These are phyloP conservation scores for Pluvialis apricaria DNA, from an alignment of 2,113 vertebrate species.

Conservation along the genomic window DNA sequence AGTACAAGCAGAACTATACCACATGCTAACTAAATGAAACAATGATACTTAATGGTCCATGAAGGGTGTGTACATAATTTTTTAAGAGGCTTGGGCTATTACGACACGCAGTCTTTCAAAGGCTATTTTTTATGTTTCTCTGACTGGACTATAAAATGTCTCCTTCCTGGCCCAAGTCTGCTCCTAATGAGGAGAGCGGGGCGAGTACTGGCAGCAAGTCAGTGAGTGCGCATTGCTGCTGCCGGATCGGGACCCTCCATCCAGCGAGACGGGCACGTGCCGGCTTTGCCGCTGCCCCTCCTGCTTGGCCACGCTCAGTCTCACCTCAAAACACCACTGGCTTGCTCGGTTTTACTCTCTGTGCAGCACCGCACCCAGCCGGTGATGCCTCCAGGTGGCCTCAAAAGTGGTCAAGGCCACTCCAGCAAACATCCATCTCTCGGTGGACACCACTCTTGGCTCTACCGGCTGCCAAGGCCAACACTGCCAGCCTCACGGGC, in stretches of 20 bases:
- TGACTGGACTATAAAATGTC: neutral
- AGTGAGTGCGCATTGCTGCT: neutral
- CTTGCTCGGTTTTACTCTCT: rapidly evolving
- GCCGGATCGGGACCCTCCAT: neutral
- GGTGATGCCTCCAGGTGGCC: rapidly evolving
- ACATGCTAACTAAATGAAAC: neutral
- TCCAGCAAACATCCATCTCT: neutral
- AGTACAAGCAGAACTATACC: neutral
- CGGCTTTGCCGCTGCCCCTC: neutral
- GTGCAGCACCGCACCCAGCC: rapidly evolving
- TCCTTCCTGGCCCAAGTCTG: neutral
- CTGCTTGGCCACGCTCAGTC: rapidly evolving
- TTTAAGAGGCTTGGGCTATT: neutral
- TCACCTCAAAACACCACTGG: neutral
- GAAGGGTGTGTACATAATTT: neutral
- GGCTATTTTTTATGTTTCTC: neutral
- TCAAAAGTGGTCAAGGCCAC: neutral
- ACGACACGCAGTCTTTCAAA: neutral
- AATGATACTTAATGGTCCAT: neutral
- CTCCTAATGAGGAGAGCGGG: neutral
- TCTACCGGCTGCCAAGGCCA: neutral
- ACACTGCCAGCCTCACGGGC: rapidly evolving
- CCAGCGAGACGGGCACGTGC: rapidly evolving
- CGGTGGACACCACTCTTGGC: neutral
- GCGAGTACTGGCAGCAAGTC: neutral